A percentile compares a stretch with the other conserved stretches of the same genome.
Conservation (phyloP, 2,888 invertebrate genomes). For the Acanthococcus lagerstroemiae region DNA sequence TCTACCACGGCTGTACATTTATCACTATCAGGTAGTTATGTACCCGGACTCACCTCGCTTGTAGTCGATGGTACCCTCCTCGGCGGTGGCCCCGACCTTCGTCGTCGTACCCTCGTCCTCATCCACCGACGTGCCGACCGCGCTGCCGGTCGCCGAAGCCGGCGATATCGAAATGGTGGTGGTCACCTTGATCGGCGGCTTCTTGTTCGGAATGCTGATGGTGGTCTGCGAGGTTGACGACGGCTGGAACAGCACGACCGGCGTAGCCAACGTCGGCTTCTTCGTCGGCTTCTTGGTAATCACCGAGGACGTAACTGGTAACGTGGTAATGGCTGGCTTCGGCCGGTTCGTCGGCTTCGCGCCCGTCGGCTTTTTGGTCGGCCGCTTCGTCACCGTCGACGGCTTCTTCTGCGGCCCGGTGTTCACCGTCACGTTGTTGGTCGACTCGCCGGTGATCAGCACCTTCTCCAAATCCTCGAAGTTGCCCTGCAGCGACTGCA, state of each 20-base stretch:
- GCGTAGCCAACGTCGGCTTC: slow-evolving; percentile 32
- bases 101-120: slow-evolving; percentile 14
- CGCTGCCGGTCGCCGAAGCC: slow-evolving; percentile 31
- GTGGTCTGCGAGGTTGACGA: slow-evolving; percentile 23
- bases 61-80: background rate
- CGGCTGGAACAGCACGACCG: slow-evolving; percentile 33
- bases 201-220: slow-evolving; percentile 25
- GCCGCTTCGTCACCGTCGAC: slow-evolving; percentile 39
- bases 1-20: too few species aligned
- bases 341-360: slow-evolving; percentile 33
- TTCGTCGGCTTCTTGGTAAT: slow-evolving; percentile 29
- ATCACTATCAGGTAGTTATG: too few species aligned
- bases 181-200: slow-evolving; percentile 31
- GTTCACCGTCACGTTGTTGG: slow-evolving; percentile 37
- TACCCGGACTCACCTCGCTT: slow-evolving; percentile 5
- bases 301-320: slow-evolving; percentile 6
- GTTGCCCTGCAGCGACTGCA: slow-evolving; percentile 70
- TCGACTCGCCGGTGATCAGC: slow-evolving; percentile 48
- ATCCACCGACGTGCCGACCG: background rate
- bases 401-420: slow-evolving; percentile 36
- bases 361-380: slow-evolving; percentile 37
- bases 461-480: slow-evolving; percentile 71
- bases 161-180: slow-evolving; percentile 29
- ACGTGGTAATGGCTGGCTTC: slow-evolving; percentile 18
- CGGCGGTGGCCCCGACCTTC: slow-evolving; percentile 2